Evolutionary conservation across 2,888 invertebrate genomes (phyloP), one percentile per base, ranked within the genome.

Genomic region (Dioctria rufipes): DNA sequence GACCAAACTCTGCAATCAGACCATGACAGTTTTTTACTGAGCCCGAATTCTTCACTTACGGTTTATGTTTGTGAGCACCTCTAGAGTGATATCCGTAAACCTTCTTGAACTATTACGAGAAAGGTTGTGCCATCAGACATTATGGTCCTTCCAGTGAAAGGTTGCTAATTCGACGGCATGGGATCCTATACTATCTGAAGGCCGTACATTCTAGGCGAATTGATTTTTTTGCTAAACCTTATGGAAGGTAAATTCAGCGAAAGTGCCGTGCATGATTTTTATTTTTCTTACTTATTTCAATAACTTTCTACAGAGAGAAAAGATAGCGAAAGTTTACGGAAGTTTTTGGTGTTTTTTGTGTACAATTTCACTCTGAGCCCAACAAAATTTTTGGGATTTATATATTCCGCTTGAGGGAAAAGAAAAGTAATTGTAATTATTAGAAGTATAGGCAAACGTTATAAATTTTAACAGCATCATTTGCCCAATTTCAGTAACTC

Each of bases 251-350:
- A 46, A 71, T 71, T 71, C 71, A 75, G 75, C 75, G 75, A 75
- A 75, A 75, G 75, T 75, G 75, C 60, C 13, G 61, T 42, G 42
- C 42, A 75, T 43, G 25, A 75, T 37, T 39, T 65, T 65, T 9
- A 37, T 39, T 13, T 75, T 75, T 61, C 42, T 61, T 51, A 61
- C 58, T 42, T 75, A 60, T 75, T 75, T 75, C 75, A 75, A 75
- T 61, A 75, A 75, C 75, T 75, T 75, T 75, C 75, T 75, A 75
- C 75, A 6, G 9, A 60, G 75, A 75, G 75, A 60, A 61, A 75
- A 75, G 61, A 61, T 75, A 58, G 58, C 75, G 61, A 75, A 60
- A 75, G 58, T 60, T 75, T 5, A 9, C 13, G n/a, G 42, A 25
- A 75, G 43, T 13, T 42, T 61, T 39, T 39, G 75, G 25, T 40